Evolutionary conservation across 35 echinoderm and acorn worm genomes (phyloP), one percentile per base, ranked within the genome.

Genomic region (Lytechinus variegatus): DNA sequence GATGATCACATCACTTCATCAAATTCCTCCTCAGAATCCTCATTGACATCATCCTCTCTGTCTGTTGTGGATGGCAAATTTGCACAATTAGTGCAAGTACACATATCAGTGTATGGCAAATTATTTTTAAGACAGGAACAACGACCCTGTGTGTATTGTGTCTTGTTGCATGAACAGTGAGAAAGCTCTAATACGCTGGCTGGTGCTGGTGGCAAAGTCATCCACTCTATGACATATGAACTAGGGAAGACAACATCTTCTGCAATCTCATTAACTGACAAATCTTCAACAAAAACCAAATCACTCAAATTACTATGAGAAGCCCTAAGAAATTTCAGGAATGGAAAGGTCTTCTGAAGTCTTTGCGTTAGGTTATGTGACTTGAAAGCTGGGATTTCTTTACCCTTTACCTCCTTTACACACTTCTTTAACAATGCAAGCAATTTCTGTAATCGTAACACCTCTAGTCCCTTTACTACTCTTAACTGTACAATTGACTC

Each of bases 201-300:
- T 54, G 60, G 91, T 16, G 96, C 97, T 53, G 97, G 92, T 27
- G 54, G 72, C 27, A 57, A 16, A 24, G 91, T 93, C 97, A 97
- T 97, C 97, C 97, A 98, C 60, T 98, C 97, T 52, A 98, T 98
- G 27, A n/a, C 96, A 24, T 56, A 92, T 10, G 91, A n/a, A n/a
- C n/a, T n/a, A n/a, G n/a, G n/a, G n/a, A n/a, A n/a, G n/a, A n/a
- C n/a, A n/a, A n/a, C n/a, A n/a, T n/a, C n/a, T n/a, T n/a, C n/a
- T n/a, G n/a, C n/a, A n/a, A n/a, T n/a, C n/a, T n/a, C n/a, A n/a
- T n/a, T n/a, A n/a, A n/a, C n/a, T n/a, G n/a, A n/a, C n/a, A n/a
- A n/a, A n/a, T n/a, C n/a, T n/a, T n/a, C n/a, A n/a, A n/a, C n/a
- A n/a, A n/a, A n/a, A n/a, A n/a, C n/a, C n/a, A n/a, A 61, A 10